Base-by-base conservation (phyloP, 1,140 invertebrate species). In the Popillia japonica region DNA sequence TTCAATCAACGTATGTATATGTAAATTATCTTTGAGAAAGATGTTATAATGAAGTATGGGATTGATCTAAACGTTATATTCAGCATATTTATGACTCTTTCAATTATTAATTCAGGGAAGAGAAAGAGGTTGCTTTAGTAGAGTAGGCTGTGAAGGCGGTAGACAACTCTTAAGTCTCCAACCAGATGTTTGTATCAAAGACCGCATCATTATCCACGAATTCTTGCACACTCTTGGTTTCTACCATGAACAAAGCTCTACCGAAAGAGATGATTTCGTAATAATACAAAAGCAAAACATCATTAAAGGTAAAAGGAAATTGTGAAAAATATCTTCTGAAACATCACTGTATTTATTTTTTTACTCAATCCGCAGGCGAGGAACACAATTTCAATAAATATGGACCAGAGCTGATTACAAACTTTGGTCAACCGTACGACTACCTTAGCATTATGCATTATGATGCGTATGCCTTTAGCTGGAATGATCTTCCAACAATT, bases 401-500 rank as follows among this genome's bases (percentile, higher is more conserved):
- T 80, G 89, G 89, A 6, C 88, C 87, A 20, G 87, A 89, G 3
- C 90, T 89, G 4, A 90, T 93, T 10, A 91, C 90, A 0, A 91
- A 93, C 82, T 92, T 90, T 78, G 89, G 89, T 3, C 86, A 90
- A 23, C 80, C 82, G 3, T 95, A 95, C 80, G 93, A 94, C 85
- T 94, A 93, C 80, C 85, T 84, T 0, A 93, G 92, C 80, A 88
- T 94, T 1, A 93, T 94, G 92, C 93, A 95, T 81, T 94, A 95
- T 81, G 90, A 90, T 42, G 87, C 89, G 40, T 87, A 85, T 41
- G 92, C 92, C 0, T 95, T 94, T 82, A 91, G 91, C 0, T 90
- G 87, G 76, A 92, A 93, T 84, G 90, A 89, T 72, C 85, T 90
- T 80, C 88, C 87, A 20, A 93, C 92, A 2, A 93, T 93, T 77